Evolutionary conservation across 1,140 invertebrate genomes (phyloP), one percentile per base, ranked within the genome.

Genomic region (Diachasmimorpha longicaudata): DNA sequence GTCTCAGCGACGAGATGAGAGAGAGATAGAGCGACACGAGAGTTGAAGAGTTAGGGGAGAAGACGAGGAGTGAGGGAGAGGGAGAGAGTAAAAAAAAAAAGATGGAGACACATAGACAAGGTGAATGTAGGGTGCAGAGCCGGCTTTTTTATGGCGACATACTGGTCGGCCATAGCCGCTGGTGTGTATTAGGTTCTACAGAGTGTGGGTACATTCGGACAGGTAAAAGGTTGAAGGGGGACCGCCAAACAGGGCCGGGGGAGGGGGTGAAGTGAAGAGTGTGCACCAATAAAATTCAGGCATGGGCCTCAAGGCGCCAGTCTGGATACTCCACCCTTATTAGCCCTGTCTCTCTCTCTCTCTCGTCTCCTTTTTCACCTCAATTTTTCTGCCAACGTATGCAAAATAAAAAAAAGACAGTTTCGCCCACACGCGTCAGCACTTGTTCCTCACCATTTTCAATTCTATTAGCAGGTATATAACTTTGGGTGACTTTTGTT

Each of bases 111-210:
- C 39, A 76, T 36, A 69, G 66, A 75, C 66, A 71, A 71, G 74
- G 74, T 66, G 46, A 44, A 39, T 21, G 66, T 46, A 39, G 73
- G 67, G 63, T 70, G 69, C 68, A 58, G 74, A 75, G 79, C 81
- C 83, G 81, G 81, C 81, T 83, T 86, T 86, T 87, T 86, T 86
- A 85, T 84, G 85, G 82, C 80, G 83, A 86, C 84, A 84, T 83
- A 81, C 84, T 85, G 83, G 81, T 82, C 79, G 81, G 82, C 85
- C 85, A 85, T 86, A 85, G 79, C 82, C 42, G 58, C 39, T 58
- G 6, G 44, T 72, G 75, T 31, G 70, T 76, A 48, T n/a, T 58
- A 25, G 31, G 48, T 52, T 52, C 48, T 19, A 52, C 48, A 19
- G 48, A 16, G 48, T 52, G 48, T 19, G 36, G 36, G 11, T 63